Base-by-base conservation (phyloP, 2,113 vertebrate species). In the Quiscalus mexicanus region DNA sequence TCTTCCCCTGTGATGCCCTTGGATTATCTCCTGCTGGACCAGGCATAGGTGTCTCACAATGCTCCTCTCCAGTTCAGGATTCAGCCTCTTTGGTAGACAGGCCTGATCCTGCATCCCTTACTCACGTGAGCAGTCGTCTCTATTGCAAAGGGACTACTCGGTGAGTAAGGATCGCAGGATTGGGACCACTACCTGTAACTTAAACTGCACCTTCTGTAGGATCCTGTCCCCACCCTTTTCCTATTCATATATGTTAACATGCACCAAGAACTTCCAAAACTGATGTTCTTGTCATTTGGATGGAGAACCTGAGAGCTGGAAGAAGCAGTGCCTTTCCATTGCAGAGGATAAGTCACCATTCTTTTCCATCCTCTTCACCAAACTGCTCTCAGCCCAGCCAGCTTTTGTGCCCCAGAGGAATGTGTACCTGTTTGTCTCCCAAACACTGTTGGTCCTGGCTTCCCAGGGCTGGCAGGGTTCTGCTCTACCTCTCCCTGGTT, bases 91-190 rank as follows among this genome's bases (percentile, higher is more conserved):
- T 94, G 96, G 95, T 92, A 93, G 92, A 92, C 88, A 94, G 95
- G 92, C 86, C 90, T 68, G 92, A 94, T 94, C 88, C 90, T 95
- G 88, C 88, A 96, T 96, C 96, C 93, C 93, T 96, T 95, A 97
- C 80, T 96, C 95, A 94, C 11, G 16, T 94, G 96, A 96, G 96
- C 93, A 96, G 93, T 95, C 80, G 83, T 97, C 85, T 96, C 79
- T 64, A 76, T 93, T 78, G 58, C 88, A 93, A 76, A 76, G 93
- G 95, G 90, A 96, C 96, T 97, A 92, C 95, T 96, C 95, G 44
- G 92, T 95, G 96, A 95, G 96, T 94, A 95, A 95, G 95, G 95
- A 94, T 95, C 24, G 92, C 95, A 96, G 96, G 96, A 96, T 6
- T 75, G 88, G 96, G 96, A 95, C 96, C 96, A 95, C 92, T 94